Evolutionary conservation across 2,888 invertebrate genomes (phyloP).

Genomic region (Brachynemurus nebulosus): DNA sequence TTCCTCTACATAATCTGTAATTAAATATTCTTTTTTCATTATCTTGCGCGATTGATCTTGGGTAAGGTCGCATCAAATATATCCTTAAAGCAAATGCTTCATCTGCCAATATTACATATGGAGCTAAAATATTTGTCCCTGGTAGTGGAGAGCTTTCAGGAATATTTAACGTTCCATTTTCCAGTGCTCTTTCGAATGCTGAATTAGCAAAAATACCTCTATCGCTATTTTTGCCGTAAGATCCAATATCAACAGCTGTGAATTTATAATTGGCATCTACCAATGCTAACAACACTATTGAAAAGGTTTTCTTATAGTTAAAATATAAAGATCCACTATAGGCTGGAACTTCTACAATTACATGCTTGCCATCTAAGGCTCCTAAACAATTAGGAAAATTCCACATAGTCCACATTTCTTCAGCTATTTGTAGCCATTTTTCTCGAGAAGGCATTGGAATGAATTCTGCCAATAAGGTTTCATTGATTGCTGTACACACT

Average conservation of each 20-base stretch:
- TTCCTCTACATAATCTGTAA: neutral
- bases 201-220: constrained; percentile 8
- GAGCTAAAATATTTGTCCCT: constrained; percentile 10
- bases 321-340: constrained; percentile 17
- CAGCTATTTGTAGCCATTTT: constrained; percentile 5
- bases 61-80: constrained; percentile 11
- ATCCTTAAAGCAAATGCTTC: constrained; percentile 10
- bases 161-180: constrained; percentile 10
- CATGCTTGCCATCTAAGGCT: constrained; percentile 22
- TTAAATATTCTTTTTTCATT: constrained; percentile 7
- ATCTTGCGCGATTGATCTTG: constrained; percentile 5
- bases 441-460: constrained; percentile 14
- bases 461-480: constrained; percentile 11
- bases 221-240: constrained; percentile 15
- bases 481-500: constrained; percentile 12
- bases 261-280: constrained; percentile 23
- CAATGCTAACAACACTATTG: constrained; percentile 21
- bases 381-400: constrained; percentile 16
- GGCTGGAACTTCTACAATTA: constrained; percentile 19
- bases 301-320: constrained; percentile 21
- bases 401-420: constrained; percentile 11
- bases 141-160: constrained; percentile 10
- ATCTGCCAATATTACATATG: constrained; percentile 15
- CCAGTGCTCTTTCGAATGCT: neutral
- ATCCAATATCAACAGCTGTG: constrained; percentile 16